Evolutionary conservation across 2,797 vertebrate genomes (phyloP), one percentile per base, ranked within the genome.

Genomic region (Austrolebias charrua): DNA sequence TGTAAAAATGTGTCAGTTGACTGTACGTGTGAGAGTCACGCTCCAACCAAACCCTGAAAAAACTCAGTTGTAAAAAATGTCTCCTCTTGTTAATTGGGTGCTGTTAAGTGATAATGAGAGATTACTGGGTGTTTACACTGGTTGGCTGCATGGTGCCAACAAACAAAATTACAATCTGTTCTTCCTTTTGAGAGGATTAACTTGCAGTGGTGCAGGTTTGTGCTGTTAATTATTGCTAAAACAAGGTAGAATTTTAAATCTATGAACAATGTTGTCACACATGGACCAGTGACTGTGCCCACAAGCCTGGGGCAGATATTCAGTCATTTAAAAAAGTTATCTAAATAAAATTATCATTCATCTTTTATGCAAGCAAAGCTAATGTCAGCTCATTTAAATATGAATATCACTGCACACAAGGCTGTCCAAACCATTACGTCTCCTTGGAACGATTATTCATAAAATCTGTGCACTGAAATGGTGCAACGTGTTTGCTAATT

Each of bases 211-310:
- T 78, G 65, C 48, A 29, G 60, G 52, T 79, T 81, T 67, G 53
- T 79, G 70, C 69, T 1, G 69, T 72, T 87, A 79, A 80, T 88
- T 77, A 73, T 83, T 86, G 81, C 66, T 77, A 82, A 58, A 86
- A 80, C 68, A 82, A 80, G 60, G 58, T 68, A 77, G 69, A 66
- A 66, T 76, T 66, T 75, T 81, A 71, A 85, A 84, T 85, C 82
- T 71, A 83, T 83, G 79, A 84, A 84, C 79, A 84, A 66, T 45
- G 73, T 75, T 52, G 79, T 72, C 75, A 80, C 69, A 81, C 69
- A 79, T 40, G 42, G 42, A 72, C 55, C 63, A 73, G 67, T 63
- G 42, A 48, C 58, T 42, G 7, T 72, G 67, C 48, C 60, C 54
- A 61, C 35, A 43, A 63, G 66, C 76, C 73, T 33, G 29, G 20